phyloP scores from a whole-genome alignment of 1,140 invertebrate species.

The Drosophila pallidifrons region DNA sequence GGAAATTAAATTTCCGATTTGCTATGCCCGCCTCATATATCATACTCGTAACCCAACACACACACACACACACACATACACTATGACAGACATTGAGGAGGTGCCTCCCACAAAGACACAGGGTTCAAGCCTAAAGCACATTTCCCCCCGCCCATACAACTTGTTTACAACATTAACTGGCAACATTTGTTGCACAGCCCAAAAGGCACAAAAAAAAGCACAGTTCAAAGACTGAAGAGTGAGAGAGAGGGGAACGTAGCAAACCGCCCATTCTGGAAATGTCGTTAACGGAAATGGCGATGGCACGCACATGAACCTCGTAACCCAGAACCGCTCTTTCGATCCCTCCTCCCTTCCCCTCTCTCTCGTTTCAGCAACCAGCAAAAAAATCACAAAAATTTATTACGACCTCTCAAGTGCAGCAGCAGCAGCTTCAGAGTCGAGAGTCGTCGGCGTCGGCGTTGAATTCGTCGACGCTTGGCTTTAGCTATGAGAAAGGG shows the following conservation, averaged over 20 bases:
- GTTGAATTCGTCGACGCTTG: background rate
- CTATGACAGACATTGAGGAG: constrained; percentile 22
- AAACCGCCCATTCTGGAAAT: constrained; percentile 59
- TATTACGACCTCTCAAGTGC: constrained; percentile 63
- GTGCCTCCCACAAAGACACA: constrained; percentile 26
- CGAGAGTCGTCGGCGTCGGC: constrained; percentile 3
- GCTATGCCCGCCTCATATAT: constrained; percentile 75
- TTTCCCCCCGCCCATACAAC: constrained; percentile 21
- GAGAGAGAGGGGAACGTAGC: background rate
- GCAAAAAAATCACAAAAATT: constrained; percentile 73
- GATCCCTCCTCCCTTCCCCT: background rate
- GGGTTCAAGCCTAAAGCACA: constrained; percentile 46
- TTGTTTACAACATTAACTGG: constrained; percentile 83
- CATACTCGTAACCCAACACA: constrained; percentile 60
- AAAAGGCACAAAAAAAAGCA: constrained; percentile 29
- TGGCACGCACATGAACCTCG: constrained; percentile 64
- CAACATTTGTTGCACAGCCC: constrained; percentile 76
- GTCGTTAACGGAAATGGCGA: constrained; percentile 52
- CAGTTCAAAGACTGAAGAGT: background rate
- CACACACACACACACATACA: constrained; percentile 19
- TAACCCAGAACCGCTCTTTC: constrained; percentile 34
- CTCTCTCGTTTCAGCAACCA: background rate
- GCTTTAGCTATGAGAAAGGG: background rate
- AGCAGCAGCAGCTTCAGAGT: constrained; percentile 28
- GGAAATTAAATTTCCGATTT: constrained; percentile 83